These are phyloP conservation scores for Zaprionus nigranus DNA, from an alignment of 1,140 invertebrate species.

Conservation along the genomic window DNA sequence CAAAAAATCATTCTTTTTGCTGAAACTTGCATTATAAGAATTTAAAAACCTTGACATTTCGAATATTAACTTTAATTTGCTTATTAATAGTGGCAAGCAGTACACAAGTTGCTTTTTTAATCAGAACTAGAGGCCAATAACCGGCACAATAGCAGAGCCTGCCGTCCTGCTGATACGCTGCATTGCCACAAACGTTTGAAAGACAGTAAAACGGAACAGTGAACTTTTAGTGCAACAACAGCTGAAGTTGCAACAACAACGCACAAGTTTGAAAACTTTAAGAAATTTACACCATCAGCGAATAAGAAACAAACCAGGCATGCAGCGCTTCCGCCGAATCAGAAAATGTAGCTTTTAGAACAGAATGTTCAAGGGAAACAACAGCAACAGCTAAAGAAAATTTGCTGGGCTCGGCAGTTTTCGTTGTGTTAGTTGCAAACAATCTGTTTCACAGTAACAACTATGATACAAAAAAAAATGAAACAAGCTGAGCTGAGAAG, in stretches of 20 bases:
- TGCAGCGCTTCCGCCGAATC: constrained; percentile 51
- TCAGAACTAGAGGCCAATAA: constrained; percentile 16
- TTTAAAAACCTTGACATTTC: too few relatives aligned
- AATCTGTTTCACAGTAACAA: constrained; percentile 75
- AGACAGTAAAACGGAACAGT: constrained; percentile 49
- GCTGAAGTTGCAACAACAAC: constrained; percentile 54
- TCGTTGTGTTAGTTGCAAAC: constrained; percentile 68
- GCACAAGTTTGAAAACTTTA: constrained; percentile 73
- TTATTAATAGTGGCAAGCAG: neutral
- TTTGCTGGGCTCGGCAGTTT: constrained; percentile 70
- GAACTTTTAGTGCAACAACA: constrained; percentile 55
- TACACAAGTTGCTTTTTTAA: constrained; percentile 13
- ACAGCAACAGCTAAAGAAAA: constrained; percentile 66
- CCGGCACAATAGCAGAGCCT: neutral
- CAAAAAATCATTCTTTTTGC: too few relatives aligned
- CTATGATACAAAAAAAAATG: constrained; percentile 65
- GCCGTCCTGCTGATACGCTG: constrained; percentile 2
- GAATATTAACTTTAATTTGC: neutral
- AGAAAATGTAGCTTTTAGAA: constrained; percentile 34
- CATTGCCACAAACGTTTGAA: constrained; percentile 8
- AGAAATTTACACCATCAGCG: constrained; percentile 83
- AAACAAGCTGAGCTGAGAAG: constrained; percentile 59
- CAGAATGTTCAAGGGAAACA: constrained; percentile 54
- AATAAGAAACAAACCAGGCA: constrained; percentile 63
- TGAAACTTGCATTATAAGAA: too few relatives aligned